Evolutionary conservation across 2,888 invertebrate species (phyloP).

Genomic region (Megamerina dolium): DNA sequence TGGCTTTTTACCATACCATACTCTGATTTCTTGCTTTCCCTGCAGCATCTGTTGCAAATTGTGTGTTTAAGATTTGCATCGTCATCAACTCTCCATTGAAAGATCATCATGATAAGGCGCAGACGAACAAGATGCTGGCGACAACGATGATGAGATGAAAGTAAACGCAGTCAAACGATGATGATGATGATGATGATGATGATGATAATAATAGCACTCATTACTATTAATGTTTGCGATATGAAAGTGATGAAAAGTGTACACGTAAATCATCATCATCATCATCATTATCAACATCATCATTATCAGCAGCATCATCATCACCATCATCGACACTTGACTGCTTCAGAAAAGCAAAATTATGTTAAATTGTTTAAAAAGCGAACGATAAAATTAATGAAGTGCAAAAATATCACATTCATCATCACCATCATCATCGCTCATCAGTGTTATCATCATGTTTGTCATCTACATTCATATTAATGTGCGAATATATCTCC

Average conservation of each 20-base stretch:
- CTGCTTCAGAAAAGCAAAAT: too few relatives aligned
- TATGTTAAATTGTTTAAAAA: constrained; percentile 21
- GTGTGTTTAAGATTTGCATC: constrained; percentile 17
- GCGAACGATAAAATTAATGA: constrained; percentile 23
- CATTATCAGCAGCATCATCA: too few relatives aligned
- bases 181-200: too few relatives aligned
- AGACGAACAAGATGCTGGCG: neutral
- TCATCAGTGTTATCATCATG: neutral
- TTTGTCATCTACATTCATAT: neutral
- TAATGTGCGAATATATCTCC: neutral
- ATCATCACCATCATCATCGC: neutral
- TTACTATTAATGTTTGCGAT: too few relatives aligned
- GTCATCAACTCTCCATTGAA: constrained; percentile 13
- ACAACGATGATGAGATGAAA: neutral
- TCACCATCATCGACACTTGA: too few relatives aligned
- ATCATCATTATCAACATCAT: too few relatives aligned
- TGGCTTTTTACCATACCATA: too few relatives aligned
- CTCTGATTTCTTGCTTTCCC: constrained; percentile 4
- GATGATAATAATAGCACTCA: too few relatives aligned
- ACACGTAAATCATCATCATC: too few relatives aligned
- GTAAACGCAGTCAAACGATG: neutral
- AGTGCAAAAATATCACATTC: constrained; percentile 20
- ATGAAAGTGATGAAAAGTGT: too few relatives aligned
- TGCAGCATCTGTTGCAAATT: constrained; percentile 15
- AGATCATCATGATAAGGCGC: constrained; percentile 18